Base-by-base conservation (phyloP, 2,113 vertebrate genomes). In the Cairina moschata region DNA sequence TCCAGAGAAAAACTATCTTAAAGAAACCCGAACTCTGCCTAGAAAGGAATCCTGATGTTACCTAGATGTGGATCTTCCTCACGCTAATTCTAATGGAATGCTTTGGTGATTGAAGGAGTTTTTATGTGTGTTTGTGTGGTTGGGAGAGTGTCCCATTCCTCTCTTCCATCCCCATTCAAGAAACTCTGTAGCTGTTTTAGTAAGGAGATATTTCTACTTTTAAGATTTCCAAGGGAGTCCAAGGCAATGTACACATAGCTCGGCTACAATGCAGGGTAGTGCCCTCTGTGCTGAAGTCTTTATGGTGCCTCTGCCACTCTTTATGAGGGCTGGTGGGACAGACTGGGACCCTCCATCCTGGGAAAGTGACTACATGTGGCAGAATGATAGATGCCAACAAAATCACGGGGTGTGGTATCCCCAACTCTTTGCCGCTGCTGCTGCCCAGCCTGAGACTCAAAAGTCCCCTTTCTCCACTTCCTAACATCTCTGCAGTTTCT, bases 11-110 rank as follows among this genome's bases (percentile, higher is more conserved):
- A 86, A 16, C 34, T 83, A 62, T 91, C 88, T 95, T 75, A 83
- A 92, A 83, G 90, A 97, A 98, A 95, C 52, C 38, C 79, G 73
- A 97, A 93, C 81, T 95, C 82, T 80, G 67, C 74, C 94, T 97
- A 56, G 83, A 90, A 88, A 77, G 26, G 28, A 86, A 54, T 80
- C 73, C 36, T 96, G 83, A 82, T 91, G 87, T 92, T 93, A 95
- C 77, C 78, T 95, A 36, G 7, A 16, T 91, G 94, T 97, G 91
- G 91, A 83, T 62, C 32, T 77, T 80, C 76, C 80, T 82, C 15
- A 25, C n/a, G 80, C 54, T 83, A 84, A 65, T 90, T 96, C 91
- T 83, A 84, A 56, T 55, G 42, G 29, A 44, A 78, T 44, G 32
- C n/a, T 93, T 85, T 71, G 56, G 28, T 63, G 52, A 69, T 84